A percentile compares a stretch with the other conserved stretches of the same genome.
Conservation (phyloP, 2,888 invertebrate species). For the Apocheima hispidaria region DNA sequence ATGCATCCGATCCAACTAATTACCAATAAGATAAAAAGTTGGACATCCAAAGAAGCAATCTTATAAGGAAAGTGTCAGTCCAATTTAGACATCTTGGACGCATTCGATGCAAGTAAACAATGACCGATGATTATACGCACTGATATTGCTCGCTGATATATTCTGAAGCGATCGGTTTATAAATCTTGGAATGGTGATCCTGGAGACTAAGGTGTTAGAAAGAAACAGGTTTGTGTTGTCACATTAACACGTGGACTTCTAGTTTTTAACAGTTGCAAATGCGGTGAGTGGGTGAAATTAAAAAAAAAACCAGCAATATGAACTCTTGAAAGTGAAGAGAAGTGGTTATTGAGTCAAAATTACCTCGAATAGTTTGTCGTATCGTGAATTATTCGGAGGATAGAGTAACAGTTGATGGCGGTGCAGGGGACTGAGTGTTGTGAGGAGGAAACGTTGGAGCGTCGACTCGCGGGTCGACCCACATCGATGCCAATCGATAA, state of each 20-base stretch:
- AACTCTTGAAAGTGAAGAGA: conserved; percentile 20
- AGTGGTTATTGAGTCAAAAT: conserved; percentile 4
- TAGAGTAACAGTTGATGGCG: not conserved
- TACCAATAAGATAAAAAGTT: not conserved
- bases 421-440: conserved; percentile 17
- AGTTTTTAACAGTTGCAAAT: conserved; percentile 15
- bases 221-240: conserved; percentile 14
- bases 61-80: not conserved
- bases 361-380: conserved; percentile 8
- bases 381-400: not conserved
- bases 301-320: conserved; percentile 7
- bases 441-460: conserved; percentile 11
- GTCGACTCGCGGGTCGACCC: conserved; percentile 17
- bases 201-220: not conserved
- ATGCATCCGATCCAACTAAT: not conserved
- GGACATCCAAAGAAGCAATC: not conserved
- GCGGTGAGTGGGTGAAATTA: conserved; percentile 9
- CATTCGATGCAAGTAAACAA: not conserved
- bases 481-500: conserved; percentile 39
- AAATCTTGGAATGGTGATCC: not conserved
- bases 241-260: conserved; percentile 6
- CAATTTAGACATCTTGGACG: not conserved
- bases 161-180: not conserved
- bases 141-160: conserved; percentile 4
- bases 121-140: not conserved